Evolutionary conservation across 1,140 invertebrate species (phyloP), one percentile per base, ranked within the genome.

Genomic region (Rhyzopertha dominica): DNA sequence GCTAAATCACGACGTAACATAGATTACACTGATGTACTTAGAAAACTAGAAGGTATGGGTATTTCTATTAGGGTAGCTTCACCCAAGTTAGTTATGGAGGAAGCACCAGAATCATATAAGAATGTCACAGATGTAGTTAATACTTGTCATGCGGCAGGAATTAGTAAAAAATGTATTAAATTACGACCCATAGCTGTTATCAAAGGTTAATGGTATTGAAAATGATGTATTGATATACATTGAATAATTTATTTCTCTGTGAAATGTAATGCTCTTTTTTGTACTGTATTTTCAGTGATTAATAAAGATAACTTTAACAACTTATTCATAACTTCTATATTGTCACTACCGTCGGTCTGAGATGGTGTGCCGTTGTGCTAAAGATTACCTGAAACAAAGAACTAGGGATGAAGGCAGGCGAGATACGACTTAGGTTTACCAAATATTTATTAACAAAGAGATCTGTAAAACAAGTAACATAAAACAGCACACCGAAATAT

Each of bases 81-180:
- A 9, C 97, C 97, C 0, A 99, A 99, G 74, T 73, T 99, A 43
- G 95, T 99, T 0, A 99, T 99, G 95, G 97, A 99, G 75, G 97
- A 99, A 75, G 92, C 96, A 31, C 97, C 97, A 0, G 95, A 99
- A 68, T 98, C 95, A 0, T 99, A 99, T 68, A 99, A 99, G 73
- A 95, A 99, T 79, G 97, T 99, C 0, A 98, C 94, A 1, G 96
- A 99, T 76, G 97, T 99, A 30, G 97, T 99, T 0, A 81, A 99
- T 68, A 99, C 97, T 4, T 99, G 97, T 67, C 93, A 99, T 68
- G 82, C 81, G 29, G 96, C 93, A 43, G 95, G 95, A 18, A 99
- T 99, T 17, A 97, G 93, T 58, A 92, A 94, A 62, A 99, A 99
- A 67, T 88, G 90, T 63, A 88, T 99, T 17, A 99, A 99, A 75